phyloP scores from a whole-genome alignment of 2,797 vertebrate species.

The Uromys caudimaculatus region DNA sequence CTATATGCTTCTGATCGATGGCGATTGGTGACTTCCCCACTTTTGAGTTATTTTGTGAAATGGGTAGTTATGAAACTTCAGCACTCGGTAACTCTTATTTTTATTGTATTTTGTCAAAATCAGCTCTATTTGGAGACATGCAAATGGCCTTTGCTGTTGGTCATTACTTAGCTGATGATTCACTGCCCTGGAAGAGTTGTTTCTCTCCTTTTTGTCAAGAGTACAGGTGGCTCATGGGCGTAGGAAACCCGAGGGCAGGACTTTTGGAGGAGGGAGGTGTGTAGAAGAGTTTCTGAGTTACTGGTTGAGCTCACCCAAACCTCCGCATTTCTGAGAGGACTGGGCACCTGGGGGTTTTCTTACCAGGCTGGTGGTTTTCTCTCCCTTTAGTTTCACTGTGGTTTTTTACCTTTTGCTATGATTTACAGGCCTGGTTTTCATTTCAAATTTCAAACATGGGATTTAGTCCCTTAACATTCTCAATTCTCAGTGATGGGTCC shows the following conservation, averaged over 20 bases:
- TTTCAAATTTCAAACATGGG: constrained; percentile 58
- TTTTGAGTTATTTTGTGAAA: constrained; percentile 75
- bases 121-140: constrained; percentile 34
- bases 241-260: neutral
- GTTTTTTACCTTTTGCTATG: constrained; percentile 20
- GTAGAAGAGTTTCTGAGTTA: constrained; percentile 35
- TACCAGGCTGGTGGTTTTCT: neutral
- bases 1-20: constrained; percentile 39
- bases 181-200: constrained; percentile 47
- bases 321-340: neutral
- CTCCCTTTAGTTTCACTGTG: constrained; percentile 43
- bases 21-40: neutral
- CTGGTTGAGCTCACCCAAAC: neutral
- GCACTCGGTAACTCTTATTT: constrained; percentile 35
- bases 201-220: constrained; percentile 3
- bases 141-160: constrained; percentile 56
- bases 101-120: constrained; percentile 59
- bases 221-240: neutral
- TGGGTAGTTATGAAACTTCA: constrained; percentile 40
- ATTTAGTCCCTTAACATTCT: neutral
- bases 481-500: constrained; percentile 82
- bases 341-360: constrained; percentile 9
- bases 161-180: constrained; percentile 62
- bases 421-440: constrained; percentile 63
- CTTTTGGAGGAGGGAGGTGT: neutral